phyloP scores from a whole-genome alignment of 2,888 invertebrate genomes.

The Drosophila neotestacea region DNA sequence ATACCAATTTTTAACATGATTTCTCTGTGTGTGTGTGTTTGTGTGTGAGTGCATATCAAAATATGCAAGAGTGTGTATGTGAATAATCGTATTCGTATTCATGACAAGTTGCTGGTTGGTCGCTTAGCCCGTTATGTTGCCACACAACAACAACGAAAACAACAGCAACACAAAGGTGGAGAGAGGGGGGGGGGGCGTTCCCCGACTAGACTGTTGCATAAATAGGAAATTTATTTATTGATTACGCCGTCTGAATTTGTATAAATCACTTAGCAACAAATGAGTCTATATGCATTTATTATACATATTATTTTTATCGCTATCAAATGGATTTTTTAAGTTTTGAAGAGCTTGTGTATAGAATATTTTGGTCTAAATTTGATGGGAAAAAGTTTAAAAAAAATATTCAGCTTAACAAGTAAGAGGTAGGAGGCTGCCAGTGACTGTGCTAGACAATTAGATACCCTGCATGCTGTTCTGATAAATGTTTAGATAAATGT shows the following conservation, averaged over 20 bases:
- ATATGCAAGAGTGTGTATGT: conserved; percentile 12
- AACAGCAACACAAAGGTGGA: not conserved
- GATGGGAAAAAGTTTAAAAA: not conserved
- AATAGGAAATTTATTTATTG: conserved; percentile 76
- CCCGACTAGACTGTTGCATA: conserved; percentile 66
- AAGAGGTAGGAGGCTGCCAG: no score
- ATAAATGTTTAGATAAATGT: not conserved
- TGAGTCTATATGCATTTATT: conserved; percentile 31
- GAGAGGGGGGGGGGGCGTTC: not conserved
- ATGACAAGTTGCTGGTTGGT: conserved; percentile 65
- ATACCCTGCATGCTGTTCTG: not conserved
- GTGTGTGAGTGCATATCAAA: conserved; percentile 21
- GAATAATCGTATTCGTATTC: conserved; percentile 61
- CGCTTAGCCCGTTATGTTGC: conserved; percentile 68
- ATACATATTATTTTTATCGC: conserved; percentile 10
- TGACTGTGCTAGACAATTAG: not conserved
- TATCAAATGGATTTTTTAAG: conserved; percentile 2
- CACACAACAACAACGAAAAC: conserved; percentile 23
- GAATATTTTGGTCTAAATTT: conserved; percentile 3
- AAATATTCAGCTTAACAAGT: not conserved
- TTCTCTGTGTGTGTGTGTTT: conserved; percentile 7
- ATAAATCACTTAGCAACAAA: conserved; percentile 62
- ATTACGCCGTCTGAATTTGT: conserved; percentile 67
- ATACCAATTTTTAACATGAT: conserved; percentile 35
- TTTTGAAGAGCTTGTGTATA: not conserved